Evolutionary conservation across 2,888 invertebrate genomes (phyloP), one percentile per base, ranked within the genome.

Genomic region (Apotomis turbidana): DNA sequence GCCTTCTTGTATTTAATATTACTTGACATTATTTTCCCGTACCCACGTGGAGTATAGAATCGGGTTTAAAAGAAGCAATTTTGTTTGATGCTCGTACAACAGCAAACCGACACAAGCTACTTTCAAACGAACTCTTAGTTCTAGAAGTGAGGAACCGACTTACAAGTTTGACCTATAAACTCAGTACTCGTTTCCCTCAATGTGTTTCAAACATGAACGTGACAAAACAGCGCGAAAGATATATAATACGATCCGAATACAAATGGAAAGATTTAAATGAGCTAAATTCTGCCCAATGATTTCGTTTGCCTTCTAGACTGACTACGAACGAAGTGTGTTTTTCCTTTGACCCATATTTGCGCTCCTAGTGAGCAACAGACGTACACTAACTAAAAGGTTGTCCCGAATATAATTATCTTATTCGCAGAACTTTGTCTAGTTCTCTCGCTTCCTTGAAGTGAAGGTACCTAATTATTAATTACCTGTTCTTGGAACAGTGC

Each of bases 401-500:
- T 52, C 44, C 54, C 52, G 68, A 68, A 72, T 68, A 72, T 72
- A 72, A 72, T 72, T 72, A 72, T 68, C 68, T 72, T 59, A 63
- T 72, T 72, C 68, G 72, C 68, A 54, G 57, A 72, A 72, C 72
- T 72, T 68, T 68, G 68, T 59, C 68, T 63, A 10, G 54, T 57
- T 62, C 63, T 38, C 68, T 63, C 46, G 72, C 67, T 72, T 62
- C 68, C 62, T 72, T 72, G 68, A 63, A 68, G 58, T 63, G 63
- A 44, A 68, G 46, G 72, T 68, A 68, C 63, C 68, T 68, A 68
- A 59, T 68, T 72, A 68, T 72, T 68, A 72, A 62, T 68, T 63
- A 63, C 57, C 13, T 68, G 61, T 44, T 58, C 44, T 49, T 44
- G 51, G 52, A 27, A 10, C 62, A 27, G 10, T 49, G 27, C 46